Percentiles rank a stretch among this genome's conserved stretches.
Conservation (phyloP, 2,888 invertebrate species). For the Andrena flavipes region DNA sequence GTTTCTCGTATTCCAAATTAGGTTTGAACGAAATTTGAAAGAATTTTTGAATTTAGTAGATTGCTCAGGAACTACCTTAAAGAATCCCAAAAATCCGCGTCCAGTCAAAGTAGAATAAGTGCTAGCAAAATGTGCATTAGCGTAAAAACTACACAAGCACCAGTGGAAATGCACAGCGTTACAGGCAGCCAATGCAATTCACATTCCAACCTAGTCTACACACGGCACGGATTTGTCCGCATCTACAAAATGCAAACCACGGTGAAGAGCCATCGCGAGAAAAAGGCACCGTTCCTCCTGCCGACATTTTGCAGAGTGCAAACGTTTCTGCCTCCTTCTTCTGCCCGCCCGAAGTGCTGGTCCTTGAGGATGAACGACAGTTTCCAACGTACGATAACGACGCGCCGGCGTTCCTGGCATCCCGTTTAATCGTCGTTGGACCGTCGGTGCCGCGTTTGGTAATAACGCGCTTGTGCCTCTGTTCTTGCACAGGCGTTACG, state of each 20-base stretch:
- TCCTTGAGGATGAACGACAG: slow-evolving; percentile 20
- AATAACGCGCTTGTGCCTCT: slow-evolving; percentile 16
- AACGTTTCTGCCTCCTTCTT: neutral
- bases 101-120: no score
- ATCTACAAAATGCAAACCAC: slow-evolving; percentile 1
- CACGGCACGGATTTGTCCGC: neutral
- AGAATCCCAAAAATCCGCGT: no score
- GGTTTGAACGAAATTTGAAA: no score
- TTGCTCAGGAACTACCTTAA: no score
- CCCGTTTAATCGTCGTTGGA: slow-evolving; percentile 2
- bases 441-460: slow-evolving; percentile 6
- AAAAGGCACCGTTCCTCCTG: neutral
- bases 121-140: neutral
- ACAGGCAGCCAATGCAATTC: neutral
- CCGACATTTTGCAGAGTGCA: neutral
- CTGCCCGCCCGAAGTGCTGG: neutral
- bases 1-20: no score
- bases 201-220: neutral
- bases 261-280: neutral
- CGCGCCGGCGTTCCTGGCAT: slow-evolving; percentile 1
- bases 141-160: neutral
- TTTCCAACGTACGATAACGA: slow-evolving; percentile 7
- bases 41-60: no score
- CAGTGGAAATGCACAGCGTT: neutral
- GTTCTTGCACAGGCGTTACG: neutral